Base-by-base conservation (phyloP, 2,888 invertebrate species). In the Entomobrya multifasciata region DNA sequence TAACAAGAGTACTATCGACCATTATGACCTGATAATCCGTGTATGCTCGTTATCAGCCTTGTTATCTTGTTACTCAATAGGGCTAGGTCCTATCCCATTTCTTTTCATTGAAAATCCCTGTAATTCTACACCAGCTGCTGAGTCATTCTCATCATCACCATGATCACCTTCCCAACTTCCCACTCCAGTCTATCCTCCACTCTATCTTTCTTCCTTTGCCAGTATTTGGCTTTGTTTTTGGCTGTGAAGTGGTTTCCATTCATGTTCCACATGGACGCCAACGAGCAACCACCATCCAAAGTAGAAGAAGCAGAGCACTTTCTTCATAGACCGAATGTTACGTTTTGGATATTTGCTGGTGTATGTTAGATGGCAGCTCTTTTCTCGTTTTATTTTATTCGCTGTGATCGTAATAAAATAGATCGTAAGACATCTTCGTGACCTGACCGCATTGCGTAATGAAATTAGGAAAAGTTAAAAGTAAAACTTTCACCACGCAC, bases 1-100 rank as follows among this genome's bases (percentile, higher is more conserved):
- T n/a, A 17, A 72, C 2, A 15, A 10, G 4, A 20, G 13, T 25
- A 15, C 30, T 36, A 5, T 20, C 47, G 4, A 27, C 10, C 22
- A 15, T 27, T n/a, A n/a, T 27, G 52, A 74, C 27, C 8, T 27
- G 15, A 15, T 65, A 13, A 25, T 65, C 0, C 49, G 84, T 15
- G 77, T 78, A n/a, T 20, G 20, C 27, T 70, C 49, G 30, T 57
- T 84, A 55, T 94, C 94, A 49, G 93, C 94, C 89, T 95, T 94
- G 93, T 94, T 95, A 92, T 94, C 94, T 90, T 94, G 94, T 57
- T 95, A 94, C 86, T 94, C 94, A 1, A 93, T 95, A 91, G 95
- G 95, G n/a, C 93, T 95, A 91, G 95, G 95, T 0, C 95, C 95
- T 1, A 93, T 95, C 90, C 95, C 95, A 44, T 95, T 94, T 91